Percentiles rank a stretch among this genome's conserved stretches.
Conservation (phyloP, 1,140 invertebrate species). For the Odontomachus brunneus region DNA sequence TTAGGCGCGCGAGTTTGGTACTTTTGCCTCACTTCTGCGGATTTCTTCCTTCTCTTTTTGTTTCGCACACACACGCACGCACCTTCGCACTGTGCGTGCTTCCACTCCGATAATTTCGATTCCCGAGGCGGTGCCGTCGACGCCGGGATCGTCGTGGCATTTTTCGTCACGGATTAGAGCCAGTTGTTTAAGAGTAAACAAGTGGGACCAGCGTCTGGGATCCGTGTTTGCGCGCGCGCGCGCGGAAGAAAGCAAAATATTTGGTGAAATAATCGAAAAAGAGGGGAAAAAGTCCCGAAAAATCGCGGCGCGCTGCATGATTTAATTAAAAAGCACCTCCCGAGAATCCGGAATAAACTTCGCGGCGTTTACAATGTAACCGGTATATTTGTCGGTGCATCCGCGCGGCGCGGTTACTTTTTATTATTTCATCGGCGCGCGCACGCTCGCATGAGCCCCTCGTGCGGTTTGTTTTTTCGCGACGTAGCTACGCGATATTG, state of each 20-base stretch:
- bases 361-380: slow-evolving; percentile 13
- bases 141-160: neutral
- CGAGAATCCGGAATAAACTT: slow-evolving; percentile 29
- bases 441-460: neutral
- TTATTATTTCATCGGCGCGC: neutral
- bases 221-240: neutral
- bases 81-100: too few relatives aligned
- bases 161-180: slow-evolving; percentile 34
- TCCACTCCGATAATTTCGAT: slow-evolving; percentile 22
- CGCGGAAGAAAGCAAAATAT: slow-evolving; percentile 37
- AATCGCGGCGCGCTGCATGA: slow-evolving; percentile 27
- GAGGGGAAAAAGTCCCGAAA: slow-evolving; percentile 19
- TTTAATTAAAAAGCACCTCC: slow-evolving; percentile 41
- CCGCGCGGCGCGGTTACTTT: neutral
- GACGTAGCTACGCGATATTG: too few relatives aligned
- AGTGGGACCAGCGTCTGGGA: neutral
- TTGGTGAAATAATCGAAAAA: slow-evolving; percentile 38
- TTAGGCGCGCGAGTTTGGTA: too few relatives aligned
- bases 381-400: slow-evolving; percentile 22
- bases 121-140: neutral
- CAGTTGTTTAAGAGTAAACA: slow-evolving; percentile 51
- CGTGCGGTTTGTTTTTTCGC: neutral
- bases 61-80: neutral
- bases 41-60: neutral
- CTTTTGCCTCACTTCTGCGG: neutral